phyloP scores from a whole-genome alignment of 2,888 invertebrate genomes.

The Anaspis maculata region DNA sequence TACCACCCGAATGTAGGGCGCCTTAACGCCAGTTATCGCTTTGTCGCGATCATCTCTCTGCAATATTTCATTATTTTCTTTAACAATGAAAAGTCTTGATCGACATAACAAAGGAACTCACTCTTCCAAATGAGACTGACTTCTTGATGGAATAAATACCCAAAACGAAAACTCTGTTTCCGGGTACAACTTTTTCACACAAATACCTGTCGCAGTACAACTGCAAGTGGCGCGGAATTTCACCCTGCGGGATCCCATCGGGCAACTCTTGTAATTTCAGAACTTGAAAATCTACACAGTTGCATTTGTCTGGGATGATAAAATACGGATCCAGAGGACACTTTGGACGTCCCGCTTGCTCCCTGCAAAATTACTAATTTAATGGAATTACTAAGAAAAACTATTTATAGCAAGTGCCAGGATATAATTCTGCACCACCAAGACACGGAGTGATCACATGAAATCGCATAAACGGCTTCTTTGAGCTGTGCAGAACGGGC shows the following conservation, averaged over 20 bases:
- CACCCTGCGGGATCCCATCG: constrained; percentile 91
- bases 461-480: too few species aligned
- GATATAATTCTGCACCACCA: too few species aligned
- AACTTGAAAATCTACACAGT: constrained; percentile 96
- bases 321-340: constrained; percentile 98
- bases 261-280: constrained; percentile 96
- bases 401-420: too few species aligned
- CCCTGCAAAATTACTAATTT: constrained; percentile 48
- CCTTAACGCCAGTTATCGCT: constrained; percentile 81
- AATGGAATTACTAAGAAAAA: constrained; percentile 1
- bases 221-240: constrained; percentile 93
- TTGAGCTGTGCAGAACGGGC: too few species aligned
- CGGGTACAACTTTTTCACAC: constrained; percentile 93
- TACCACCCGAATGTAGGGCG: constrained; percentile 90
- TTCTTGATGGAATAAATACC: constrained; percentile 97
- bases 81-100: too few species aligned
- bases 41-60: constrained; percentile 65
- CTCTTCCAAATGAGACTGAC: constrained; percentile 54
- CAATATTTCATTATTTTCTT: constrained; percentile 15
- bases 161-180: constrained; percentile 85
- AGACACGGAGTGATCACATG: too few species aligned
- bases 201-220: constrained; percentile 89
- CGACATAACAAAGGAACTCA: too few species aligned
- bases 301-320: constrained; percentile 95
- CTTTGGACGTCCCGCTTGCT: constrained; percentile 85